Conservation (phyloP, 1,140 invertebrate genomes). For the Daktulosphaira vitifoliae region DNA sequence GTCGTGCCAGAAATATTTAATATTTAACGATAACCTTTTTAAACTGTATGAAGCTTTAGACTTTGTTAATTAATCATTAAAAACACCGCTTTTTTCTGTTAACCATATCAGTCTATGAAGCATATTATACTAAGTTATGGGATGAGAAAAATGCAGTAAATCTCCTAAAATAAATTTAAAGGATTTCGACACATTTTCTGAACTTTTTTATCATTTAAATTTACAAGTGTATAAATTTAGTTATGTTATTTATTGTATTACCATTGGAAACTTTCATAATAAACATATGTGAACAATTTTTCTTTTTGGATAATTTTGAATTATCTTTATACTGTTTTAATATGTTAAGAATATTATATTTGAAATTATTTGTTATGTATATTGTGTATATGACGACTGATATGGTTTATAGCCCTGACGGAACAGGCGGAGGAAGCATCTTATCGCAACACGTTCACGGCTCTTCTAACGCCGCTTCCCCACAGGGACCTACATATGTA, state of each 20-base stretch:
- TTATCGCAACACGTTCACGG: slow-evolving; percentile 42
- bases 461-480: slow-evolving; percentile 61
- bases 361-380: no score
- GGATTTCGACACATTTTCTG: slow-evolving; percentile 31
- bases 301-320: no score
- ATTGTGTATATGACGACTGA: slow-evolving; percentile 34
- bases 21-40: slow-evolving; percentile 29
- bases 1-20: slow-evolving; percentile 69
- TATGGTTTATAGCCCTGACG: slow-evolving; percentile 36
- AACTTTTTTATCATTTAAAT: no score
- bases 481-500: slow-evolving; percentile 84
- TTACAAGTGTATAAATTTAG: no score
- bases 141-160: no score
- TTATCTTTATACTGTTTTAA: no score
- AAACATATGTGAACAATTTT: no score
- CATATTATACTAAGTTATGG: no score
- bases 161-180: slow-evolving; percentile 16
- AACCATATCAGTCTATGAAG: slow-evolving; percentile 33
- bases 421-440: slow-evolving; percentile 35
- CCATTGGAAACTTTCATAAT: no score
- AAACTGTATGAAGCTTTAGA: slow-evolving; percentile 15
- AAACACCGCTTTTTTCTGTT: slow-evolving; percentile 14
- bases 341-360: no score
- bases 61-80: slow-evolving; percentile 15
- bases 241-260: no score